Conservation (phyloP, 2,113 vertebrate genomes). For the Ciconia boyciana region DNA sequence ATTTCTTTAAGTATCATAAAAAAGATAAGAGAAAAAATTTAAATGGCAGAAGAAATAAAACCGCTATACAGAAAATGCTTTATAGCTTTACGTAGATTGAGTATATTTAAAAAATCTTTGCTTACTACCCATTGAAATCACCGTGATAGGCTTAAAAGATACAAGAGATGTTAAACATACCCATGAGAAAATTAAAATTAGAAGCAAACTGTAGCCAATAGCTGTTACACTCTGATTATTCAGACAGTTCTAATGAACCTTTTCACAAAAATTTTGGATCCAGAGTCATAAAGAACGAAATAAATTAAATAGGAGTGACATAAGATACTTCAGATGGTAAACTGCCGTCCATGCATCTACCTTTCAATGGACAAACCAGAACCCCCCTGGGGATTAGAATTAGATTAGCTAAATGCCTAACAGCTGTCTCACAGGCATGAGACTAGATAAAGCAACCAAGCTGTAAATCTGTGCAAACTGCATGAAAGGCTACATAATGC, state of each 20-base stretch:
- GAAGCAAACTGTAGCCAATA: background rate
- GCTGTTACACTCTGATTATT: background rate
- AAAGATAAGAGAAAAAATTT: conserved; percentile 16
- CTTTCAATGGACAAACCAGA: conserved; percentile 46
- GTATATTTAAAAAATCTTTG: background rate
- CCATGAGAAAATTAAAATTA: conserved; percentile 31
- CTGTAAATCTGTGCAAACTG: conserved; percentile 74
- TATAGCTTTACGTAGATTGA: background rate
- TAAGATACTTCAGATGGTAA: background rate
- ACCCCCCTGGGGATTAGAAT: conserved; percentile 57
- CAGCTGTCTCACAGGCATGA: conserved; percentile 72
- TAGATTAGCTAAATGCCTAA: conserved; percentile 75
- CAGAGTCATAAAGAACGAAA: background rate
- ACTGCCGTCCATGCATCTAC: background rate
- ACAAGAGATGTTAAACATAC: background rate
- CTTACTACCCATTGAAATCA: conserved; percentile 15
- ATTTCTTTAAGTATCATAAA: conserved; percentile 41
- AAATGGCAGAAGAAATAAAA: conserved; percentile 6
- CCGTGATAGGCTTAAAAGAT: background rate
- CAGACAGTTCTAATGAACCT: background rate
- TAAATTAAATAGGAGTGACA: background rate
- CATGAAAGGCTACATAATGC: conserved; percentile 70
- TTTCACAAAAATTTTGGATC: background rate
- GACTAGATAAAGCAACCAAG: conserved; percentile 73
- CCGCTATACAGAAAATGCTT: background rate